phyloP scores from a whole-genome alignment of 2,888 invertebrate species.

The Pedicia rivosa region DNA sequence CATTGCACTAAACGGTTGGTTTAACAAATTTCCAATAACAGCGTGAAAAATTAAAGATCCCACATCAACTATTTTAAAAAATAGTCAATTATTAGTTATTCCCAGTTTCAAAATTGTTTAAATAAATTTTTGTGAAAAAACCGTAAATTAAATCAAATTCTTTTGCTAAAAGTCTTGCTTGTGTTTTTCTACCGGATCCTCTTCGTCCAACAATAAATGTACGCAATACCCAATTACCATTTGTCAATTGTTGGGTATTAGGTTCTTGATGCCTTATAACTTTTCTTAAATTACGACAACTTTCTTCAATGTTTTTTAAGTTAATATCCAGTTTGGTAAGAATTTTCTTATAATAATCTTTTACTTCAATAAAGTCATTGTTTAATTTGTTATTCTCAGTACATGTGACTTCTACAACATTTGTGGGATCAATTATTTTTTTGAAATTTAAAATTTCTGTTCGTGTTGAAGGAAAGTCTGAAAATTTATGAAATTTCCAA shows the following conservation, averaged over 20 bases:
- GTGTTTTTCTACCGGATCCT: conserved; percentile 37
- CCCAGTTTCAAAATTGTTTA: neutral
- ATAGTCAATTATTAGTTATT: neutral
- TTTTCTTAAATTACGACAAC: neutral
- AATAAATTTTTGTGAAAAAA: conserved; percentile 13
- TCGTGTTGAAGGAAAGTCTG: conserved; percentile 13
- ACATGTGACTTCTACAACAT: conserved; percentile 10
- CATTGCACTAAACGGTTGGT: conserved; percentile 17
- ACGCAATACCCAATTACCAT: conserved; percentile 25
- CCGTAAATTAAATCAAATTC: conserved; percentile 35
- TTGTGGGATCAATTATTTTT: conserved; percentile 8
- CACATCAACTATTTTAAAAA: conserved; percentile 29
- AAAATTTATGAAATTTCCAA: too few relatives aligned
- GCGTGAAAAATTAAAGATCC: conserved; percentile 24
- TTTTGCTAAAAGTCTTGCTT: conserved; percentile 33
- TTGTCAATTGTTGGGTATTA: neutral
- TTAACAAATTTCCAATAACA: conserved; percentile 15
- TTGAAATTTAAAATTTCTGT: conserved; percentile 8
- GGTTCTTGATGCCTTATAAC: neutral
- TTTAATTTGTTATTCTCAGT: conserved; percentile 6
- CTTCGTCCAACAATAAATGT: conserved; percentile 37
- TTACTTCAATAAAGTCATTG: conserved; percentile 8
- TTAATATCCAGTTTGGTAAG: conserved; percentile 5
- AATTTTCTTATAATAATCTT: conserved; percentile 7
- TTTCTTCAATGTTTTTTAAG: too few relatives aligned